A percentile compares a stretch with the other conserved stretches of the same genome.
phyloP scores from a whole-genome alignment of 1,140 invertebrate genomes.

The Streblospio benedicti region DNA sequence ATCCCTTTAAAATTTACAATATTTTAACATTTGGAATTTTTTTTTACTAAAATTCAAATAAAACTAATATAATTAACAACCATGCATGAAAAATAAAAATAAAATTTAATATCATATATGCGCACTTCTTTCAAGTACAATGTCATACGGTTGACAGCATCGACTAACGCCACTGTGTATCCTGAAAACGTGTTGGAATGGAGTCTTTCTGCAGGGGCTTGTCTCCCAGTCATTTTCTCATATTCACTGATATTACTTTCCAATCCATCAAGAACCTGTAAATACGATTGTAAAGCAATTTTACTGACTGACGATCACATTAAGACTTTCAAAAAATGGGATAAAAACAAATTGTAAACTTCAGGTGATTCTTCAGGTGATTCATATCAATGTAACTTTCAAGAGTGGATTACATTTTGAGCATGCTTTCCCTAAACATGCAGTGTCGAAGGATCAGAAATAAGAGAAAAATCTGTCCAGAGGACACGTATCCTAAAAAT shows the following conservation, averaged over 20 bases:
- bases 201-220: slow-evolving; percentile 24
- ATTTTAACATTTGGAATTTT: not conserved
- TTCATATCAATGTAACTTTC: no score
- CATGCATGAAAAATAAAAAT: not conserved
- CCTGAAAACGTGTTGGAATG: slow-evolving; percentile 35
- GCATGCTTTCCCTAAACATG: no score
- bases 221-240: slow-evolving; percentile 32
- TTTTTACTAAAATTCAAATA: not conserved
- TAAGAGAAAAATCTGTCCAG: no score
- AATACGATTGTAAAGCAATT: no score
- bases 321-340: no score
- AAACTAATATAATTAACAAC: not conserved
- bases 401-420: no score
- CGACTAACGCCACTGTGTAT: slow-evolving; percentile 37
- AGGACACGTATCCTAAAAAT: no score
- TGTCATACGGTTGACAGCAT: slow-evolving; percentile 34
- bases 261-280: slow-evolving; percentile 31
- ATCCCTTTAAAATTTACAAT: not conserved
- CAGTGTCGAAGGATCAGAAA: no score
- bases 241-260: slow-evolving; percentile 35
- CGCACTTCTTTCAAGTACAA: slow-evolving; percentile 37
- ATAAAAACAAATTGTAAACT: no score
- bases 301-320: no score
- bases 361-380: no score
- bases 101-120: not conserved